Evolutionary conservation across 2,113 vertebrate genomes (phyloP).

Genomic region (Poeciliopsis turrubarensis): DNA sequence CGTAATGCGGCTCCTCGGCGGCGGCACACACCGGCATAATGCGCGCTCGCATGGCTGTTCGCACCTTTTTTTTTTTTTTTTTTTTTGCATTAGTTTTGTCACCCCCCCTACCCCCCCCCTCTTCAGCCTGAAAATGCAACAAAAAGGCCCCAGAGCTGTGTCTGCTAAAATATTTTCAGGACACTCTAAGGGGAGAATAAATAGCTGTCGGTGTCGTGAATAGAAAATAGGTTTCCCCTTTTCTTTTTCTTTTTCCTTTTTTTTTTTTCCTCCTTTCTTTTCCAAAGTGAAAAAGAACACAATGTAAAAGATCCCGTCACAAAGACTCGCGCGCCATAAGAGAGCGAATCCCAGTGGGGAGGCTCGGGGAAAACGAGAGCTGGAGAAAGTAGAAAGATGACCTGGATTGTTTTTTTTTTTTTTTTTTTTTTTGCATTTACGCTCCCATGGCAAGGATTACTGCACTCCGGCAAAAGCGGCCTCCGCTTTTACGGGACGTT

Average conservation of each 20-base stretch:
- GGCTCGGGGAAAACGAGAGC: constrained; percentile 34
- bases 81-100: constrained; percentile 7
- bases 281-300: constrained; percentile 48
- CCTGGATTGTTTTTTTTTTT: constrained; percentile 42
- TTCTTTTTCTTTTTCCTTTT: not conserved
- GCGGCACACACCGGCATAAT: not conserved
- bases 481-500: constrained; percentile 53
- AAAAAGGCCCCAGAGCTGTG: constrained; percentile 34
- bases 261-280: constrained; percentile 17
- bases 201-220: constrained; percentile 57
- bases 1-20: not conserved
- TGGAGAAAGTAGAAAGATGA: constrained; percentile 62
- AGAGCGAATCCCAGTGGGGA: constrained; percentile 67
- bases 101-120: no score
- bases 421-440: constrained; percentile 36
- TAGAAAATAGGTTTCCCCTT: constrained; percentile 58
- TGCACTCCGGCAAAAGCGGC: constrained; percentile 40
- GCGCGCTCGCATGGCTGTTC: not conserved
- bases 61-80: not conserved
- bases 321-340: constrained; percentile 43
- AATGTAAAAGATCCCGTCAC: constrained; percentile 63
- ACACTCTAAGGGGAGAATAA: constrained; percentile 59
- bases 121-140: constrained; percentile 20
- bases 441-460: constrained; percentile 64
- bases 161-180: constrained; percentile 36